Evolutionary conservation across 2,888 invertebrate species (phyloP), one percentile per base, ranked within the genome.

Genomic region (Thecocarcelia acutangulata): DNA sequence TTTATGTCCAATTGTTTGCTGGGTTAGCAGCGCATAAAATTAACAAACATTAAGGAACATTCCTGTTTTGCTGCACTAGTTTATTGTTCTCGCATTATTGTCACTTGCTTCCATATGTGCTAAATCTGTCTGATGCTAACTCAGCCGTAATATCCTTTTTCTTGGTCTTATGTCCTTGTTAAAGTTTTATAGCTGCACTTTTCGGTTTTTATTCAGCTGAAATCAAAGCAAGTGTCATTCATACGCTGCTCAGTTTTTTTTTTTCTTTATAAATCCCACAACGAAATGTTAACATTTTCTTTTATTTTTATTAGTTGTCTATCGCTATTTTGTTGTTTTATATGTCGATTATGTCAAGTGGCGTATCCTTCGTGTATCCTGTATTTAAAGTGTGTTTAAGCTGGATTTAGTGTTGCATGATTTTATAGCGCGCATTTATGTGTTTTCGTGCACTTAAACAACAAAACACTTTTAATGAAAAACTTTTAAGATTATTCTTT

Each of bases 311-410:
- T 74, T 70, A 70, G 69, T 69, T 59, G 54, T 70, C 50, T 69
- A 68, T 80, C 44, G 68, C 54, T 48, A 54, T 78, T 78, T 54
- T 76, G 70, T 82, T 64, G 37, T 77, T 82, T 78, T 82, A 82
- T 82, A 70, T 82, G 52, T 64, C 42, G 73, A 54, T 78, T 74
- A 58, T 66, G 74, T 82, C 74, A 82, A 78, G 82, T 78, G 69
- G 69, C 69, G 24, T 78, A 82, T 77, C 81, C 69, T 77, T 77
- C 69, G 58, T 46, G 50, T 70, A 82, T 78, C 74, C 82, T 74
- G 78, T 82, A 70, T 70, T 81, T 58, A 77, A 77, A 77, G 58
- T 77, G 77, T 74, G 58, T 64, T 82, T 82, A 82, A 74, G 69
- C 56, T 50, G 21, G 74, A 74, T 78, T 82, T 82, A 78, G 64